A percentile compares a stretch with the other conserved stretches of the same genome.
Conservation (phyloP, 1,140 invertebrate species). For the Bombus waltoni region DNA sequence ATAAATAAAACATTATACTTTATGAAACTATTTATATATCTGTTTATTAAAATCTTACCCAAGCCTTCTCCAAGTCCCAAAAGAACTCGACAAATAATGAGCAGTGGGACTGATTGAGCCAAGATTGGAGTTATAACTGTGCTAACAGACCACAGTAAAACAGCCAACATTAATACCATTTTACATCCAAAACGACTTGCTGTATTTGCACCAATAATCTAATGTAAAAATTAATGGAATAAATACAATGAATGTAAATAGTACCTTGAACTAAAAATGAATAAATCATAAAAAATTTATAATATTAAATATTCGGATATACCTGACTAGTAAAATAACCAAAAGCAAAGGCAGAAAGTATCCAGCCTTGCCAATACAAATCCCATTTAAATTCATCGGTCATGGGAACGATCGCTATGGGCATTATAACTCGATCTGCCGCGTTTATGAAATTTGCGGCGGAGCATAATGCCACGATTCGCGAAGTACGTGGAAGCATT, state of each 20-base stretch:
- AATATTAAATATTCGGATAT: constrained; percentile 54
- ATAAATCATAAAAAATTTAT: background rate
- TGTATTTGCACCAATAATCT: constrained; percentile 89
- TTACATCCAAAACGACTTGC: constrained; percentile 89
- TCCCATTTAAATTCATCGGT: constrained; percentile 89
- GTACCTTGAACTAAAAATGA: background rate
- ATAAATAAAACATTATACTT: constrained; percentile 9
- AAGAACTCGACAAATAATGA: constrained; percentile 87
- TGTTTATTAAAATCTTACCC: constrained; percentile 81
- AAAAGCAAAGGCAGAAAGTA: constrained; percentile 90
- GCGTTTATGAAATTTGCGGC: constrained; percentile 92
- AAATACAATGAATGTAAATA: background rate
- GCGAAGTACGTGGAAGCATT: constrained; percentile 83
- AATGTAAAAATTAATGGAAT: constrained; percentile 44
- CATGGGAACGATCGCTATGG: constrained; percentile 91
- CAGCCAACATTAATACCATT: constrained; percentile 87
- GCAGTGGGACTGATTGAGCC: constrained; percentile 85
- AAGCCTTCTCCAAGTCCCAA: constrained; percentile 90
- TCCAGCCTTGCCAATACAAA: constrained; percentile 90
- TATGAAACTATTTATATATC: background rate
- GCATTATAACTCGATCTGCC: constrained; percentile 91
- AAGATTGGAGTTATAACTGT: constrained; percentile 89
- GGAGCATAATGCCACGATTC: constrained; percentile 88
- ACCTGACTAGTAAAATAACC: constrained; percentile 92
- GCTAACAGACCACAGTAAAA: constrained; percentile 90